Conservation (phyloP, 2,113 vertebrate genomes). For the Eurystomus gularis region DNA sequence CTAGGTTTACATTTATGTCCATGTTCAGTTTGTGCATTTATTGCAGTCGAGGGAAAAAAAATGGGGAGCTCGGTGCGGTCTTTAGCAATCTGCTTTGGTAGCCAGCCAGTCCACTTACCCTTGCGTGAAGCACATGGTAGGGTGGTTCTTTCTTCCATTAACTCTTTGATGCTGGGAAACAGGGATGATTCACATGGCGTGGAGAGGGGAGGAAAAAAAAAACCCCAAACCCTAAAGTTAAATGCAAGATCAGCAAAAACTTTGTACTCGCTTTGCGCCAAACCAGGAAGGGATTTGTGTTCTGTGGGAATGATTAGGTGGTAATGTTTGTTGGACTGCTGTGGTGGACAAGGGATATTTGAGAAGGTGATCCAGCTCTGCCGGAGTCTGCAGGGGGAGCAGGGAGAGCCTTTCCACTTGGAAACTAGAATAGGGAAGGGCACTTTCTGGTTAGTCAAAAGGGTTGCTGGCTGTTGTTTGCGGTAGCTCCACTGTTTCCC, state of each 20-base stretch:
- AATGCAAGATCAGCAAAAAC: neutral
- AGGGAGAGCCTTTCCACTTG: neutral
- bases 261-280: neutral
- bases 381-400: neutral
- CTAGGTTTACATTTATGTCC: slow-evolving; percentile 37
- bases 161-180: slow-evolving; percentile 15
- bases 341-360: neutral
- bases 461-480: neutral
- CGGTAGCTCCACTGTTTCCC: neutral
- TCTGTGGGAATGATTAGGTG: neutral
- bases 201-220: neutral
- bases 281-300: neutral
- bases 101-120: neutral
- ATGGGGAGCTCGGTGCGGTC: neutral
- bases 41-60: neutral
- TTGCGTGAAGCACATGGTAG: neutral
- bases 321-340: neutral
- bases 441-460: neutral
- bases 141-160: slow-evolving; percentile 22
- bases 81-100: slow-evolving; percentile 55
- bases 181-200: neutral
- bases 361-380: neutral
- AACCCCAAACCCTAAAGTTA: neutral
- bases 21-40: neutral
- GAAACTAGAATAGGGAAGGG: neutral